These are phyloP conservation scores for Drosophila chauvacae DNA, from an alignment of 1,140 invertebrate species.

Conservation along the genomic window DNA sequence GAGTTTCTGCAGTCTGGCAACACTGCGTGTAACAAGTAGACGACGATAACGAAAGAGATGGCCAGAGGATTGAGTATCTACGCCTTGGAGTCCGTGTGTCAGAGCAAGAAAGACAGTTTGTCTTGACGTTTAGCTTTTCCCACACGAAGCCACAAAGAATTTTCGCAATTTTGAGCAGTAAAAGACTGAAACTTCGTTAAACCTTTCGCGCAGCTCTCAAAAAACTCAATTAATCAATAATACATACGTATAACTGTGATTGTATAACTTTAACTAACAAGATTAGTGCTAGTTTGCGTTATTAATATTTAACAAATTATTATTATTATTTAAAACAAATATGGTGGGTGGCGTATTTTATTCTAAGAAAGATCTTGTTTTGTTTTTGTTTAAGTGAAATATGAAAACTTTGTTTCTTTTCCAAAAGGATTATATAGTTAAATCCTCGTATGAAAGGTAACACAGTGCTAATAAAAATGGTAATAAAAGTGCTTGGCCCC, in stretches of 20 bases:
- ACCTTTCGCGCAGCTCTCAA: background rate
- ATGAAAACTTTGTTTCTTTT: background rate
- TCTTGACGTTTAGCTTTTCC: background rate
- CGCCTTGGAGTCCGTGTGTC: too few relatives aligned
- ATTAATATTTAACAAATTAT: background rate
- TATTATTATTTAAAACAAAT: background rate
- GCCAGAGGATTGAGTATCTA: background rate
- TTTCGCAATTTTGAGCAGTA: background rate
- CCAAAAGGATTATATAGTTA: background rate
- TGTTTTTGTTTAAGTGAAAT: background rate
- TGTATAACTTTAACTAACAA: background rate
- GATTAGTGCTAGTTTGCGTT: background rate
- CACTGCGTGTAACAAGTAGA: background rate
- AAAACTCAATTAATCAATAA: too few relatives aligned
- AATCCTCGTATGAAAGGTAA: too few relatives aligned
- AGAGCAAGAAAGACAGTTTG: conserved; percentile 5
- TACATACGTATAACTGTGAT: too few relatives aligned
- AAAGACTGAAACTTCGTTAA: background rate
- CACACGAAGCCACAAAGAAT: background rate
- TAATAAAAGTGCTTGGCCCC: background rate
- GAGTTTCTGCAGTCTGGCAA: conserved; percentile 17
- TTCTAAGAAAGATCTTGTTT: fast-evolving
- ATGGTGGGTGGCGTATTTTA: conserved; percentile 8
- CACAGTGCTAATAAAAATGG: background rate
- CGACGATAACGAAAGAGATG: background rate